Base-by-base conservation (phyloP, 2,888 invertebrate species). In the Synanthedon myopaeformis region DNA sequence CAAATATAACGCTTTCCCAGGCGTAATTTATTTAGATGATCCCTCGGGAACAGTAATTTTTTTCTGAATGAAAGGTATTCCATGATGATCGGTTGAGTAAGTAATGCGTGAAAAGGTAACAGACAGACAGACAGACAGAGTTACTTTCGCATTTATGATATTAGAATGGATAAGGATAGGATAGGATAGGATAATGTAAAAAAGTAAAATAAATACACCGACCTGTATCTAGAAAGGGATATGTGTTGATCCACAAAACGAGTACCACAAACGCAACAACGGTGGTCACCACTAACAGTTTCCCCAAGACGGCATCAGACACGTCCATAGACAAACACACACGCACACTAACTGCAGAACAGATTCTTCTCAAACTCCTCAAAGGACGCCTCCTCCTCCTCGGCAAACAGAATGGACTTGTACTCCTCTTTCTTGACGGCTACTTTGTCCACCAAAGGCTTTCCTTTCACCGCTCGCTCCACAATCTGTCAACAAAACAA, bases 161-260 rank as follows among this genome's bases (percentile, higher is more conserved):
- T n/a, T n/a, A n/a, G n/a, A n/a, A n/a, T n/a, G n/a, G 23, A 23
- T 23, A 1, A 23, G 23, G 3, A 23, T 23, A 4, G 23, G 4
- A 4, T 23, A 23, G 23, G 23, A 23, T 23, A 23, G 23, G 1
- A 5, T 0, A 23, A 5, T 23, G 5, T 23, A 5, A 0, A 4
- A 23, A 23, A 5, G 23, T 23, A 35, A 35, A 35, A 10, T 35
- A 35, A 35, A 35, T 8, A 35, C 35, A 35, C 69, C 72, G 68
- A 86, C 92, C 89, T 83, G 89, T 82, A 67, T 89, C 89, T 64
- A 92, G 89, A 65, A 93, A 92, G 2, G 93, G 93, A 62, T 92
- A 86, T 51, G 90, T 89, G 55, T 92, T 90, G 14, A 92, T 78
- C 93, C 93, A 93, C 55, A 91, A 74, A 42, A 90, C 89, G 58